Evolutionary conservation across 2,113 vertebrate genomes (phyloP), one percentile per base, ranked within the genome.

Genomic region (Zosterops borbonicus): DNA sequence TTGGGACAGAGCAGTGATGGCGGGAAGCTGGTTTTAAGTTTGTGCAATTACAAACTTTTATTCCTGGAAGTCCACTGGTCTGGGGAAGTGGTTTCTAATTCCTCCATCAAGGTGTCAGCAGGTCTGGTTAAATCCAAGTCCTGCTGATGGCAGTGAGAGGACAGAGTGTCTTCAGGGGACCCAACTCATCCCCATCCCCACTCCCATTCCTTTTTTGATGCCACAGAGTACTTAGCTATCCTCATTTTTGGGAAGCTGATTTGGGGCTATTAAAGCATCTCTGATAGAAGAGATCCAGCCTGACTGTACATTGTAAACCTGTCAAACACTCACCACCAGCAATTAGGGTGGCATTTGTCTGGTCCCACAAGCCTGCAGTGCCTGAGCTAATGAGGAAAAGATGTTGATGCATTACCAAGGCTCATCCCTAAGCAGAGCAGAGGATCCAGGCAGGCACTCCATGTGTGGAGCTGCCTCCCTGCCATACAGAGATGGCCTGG

Each of bases 311-410:
- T 44, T 63, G 65, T 68, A 81, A 93, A 81, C 55, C 89, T 92
- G 88, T 70, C 86, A 84, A 73, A 33, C 6, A 7, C 88, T 77
- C 1, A 9, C 76, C 11, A 2, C 39, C 78, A 47, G 59, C 58
- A 65, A 68, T 81, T 67, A 83, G 71, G 35, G 78, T 53, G 47
- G 90, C 78, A 67, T 87, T 90, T 88, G 41, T 63, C 95, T 83
- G 68, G 63, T 86, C 75, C 92, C 59, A 47, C 53, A 65, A 68
- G 49, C 46, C 55, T n/a, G 28, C 4, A 7, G 0, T 75, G 69
- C 76, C 55, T 67, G 65, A 91, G 53, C 46, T 92, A 76, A 80
- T 31, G 71, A 74, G 79, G 71, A 81, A 77, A 90, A 91, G 87
- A 29, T 83, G 93, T 25, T 33, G 18, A 9, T 53, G n/a, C 5